Conservation (phyloP, 1,140 invertebrate species). For the Leptoteleia sp. region DNA sequence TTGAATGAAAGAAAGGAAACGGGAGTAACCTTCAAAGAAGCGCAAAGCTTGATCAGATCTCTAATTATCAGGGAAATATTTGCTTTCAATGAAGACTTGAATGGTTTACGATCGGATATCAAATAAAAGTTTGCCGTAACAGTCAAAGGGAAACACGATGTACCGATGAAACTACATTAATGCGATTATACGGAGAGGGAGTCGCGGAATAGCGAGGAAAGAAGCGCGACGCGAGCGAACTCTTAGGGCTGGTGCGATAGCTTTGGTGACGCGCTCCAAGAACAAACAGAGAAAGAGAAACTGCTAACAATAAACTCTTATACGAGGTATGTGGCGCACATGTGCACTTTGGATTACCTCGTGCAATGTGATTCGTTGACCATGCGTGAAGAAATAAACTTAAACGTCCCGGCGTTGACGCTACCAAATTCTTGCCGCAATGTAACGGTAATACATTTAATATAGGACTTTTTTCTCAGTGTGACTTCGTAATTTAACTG, state of each 20-base stretch:
- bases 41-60: conserved; percentile 38
- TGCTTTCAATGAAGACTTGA: conserved; percentile 13
- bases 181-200: conserved; percentile 45
- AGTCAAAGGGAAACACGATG: conserved; percentile 37
- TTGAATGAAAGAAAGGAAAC: too few species aligned
- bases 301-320: conserved; percentile 73
- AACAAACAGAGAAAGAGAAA: conserved; percentile 43
- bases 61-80: conserved; percentile 33
- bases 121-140: conserved; percentile 35
- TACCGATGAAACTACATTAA: conserved; percentile 41
- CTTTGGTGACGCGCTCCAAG: conserved; percentile 14
- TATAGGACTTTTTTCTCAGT: too few species aligned
- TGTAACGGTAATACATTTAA: conserved; percentile 22
- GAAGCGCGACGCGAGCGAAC: conserved; percentile 20
- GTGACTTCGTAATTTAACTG: too few species aligned
- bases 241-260: conserved; percentile 5
- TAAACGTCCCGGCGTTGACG: conserved; percentile 34
- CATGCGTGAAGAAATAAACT: conserved; percentile 36
- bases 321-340: conserved; percentile 75
- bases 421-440: conserved; percentile 44
- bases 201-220: conserved; percentile 20
- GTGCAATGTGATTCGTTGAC: conserved; percentile 51
- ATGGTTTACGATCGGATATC: conserved; percentile 20
- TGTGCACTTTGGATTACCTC: conserved; percentile 68
- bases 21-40: conserved; percentile 39